These are phyloP conservation scores for Drosophila azteca DNA, from an alignment of 1,140 invertebrate species.

Conservation along the genomic window DNA sequence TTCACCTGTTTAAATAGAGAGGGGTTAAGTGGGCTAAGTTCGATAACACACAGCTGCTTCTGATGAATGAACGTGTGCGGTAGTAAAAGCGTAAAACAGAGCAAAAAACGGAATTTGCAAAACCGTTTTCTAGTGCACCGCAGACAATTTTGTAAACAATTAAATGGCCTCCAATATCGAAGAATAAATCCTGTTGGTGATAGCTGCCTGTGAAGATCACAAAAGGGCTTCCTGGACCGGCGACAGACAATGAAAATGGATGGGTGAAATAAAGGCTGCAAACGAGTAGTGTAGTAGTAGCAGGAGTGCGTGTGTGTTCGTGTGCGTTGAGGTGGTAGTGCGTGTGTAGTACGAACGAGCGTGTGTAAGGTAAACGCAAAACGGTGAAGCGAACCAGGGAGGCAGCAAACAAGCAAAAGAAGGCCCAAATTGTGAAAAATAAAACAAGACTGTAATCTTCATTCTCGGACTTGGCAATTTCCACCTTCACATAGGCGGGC, in stretches of 20 bases:
- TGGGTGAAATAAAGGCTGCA: conserved; percentile 3
- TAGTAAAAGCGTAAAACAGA: conserved; percentile 69
- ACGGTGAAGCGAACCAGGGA: conserved; percentile 18
- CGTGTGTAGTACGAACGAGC: conserved; percentile 72
- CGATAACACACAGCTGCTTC: conserved; percentile 47
- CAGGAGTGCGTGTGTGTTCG: conserved; percentile 53
- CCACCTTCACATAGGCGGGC: too few relatives aligned
- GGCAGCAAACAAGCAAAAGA: conserved; percentile 49
- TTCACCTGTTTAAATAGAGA: too few relatives aligned
- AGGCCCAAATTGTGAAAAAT: conserved; percentile 30
- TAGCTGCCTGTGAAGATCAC: too few relatives aligned
- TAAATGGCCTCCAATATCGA: too few relatives aligned
- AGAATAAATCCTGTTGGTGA: too few relatives aligned
- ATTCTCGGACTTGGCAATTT: too few relatives aligned
- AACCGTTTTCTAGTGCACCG: conserved; percentile 26
- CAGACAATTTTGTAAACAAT: conserved; percentile 1
- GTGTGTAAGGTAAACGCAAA: conserved; percentile 40
- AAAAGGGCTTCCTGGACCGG: too few relatives aligned
- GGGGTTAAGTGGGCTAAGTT: too few relatives aligned
- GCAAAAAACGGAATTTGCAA: conserved; percentile 53
- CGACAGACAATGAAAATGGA: conserved; percentile 46
- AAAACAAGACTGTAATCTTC: too few relatives aligned
- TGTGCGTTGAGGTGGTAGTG: conserved; percentile 47
- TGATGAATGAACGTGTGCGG: conserved; percentile 67
- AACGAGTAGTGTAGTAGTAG: conserved; percentile 43